phyloP scores from a whole-genome alignment of 2,113 vertebrate genomes.

The Pelobates fuscus region DNA sequence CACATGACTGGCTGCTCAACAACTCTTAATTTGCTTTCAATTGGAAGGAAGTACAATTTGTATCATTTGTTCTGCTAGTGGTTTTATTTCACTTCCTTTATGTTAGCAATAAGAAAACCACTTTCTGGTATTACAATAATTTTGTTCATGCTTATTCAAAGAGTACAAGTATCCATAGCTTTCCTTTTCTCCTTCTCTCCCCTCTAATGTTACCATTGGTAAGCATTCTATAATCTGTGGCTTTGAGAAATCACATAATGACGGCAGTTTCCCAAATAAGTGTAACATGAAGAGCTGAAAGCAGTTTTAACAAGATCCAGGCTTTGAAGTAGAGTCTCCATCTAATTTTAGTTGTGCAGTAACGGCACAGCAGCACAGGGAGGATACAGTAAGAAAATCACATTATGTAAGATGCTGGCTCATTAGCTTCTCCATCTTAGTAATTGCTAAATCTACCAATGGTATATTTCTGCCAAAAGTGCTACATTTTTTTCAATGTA shows the following conservation, averaged over 20 bases:
- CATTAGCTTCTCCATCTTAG: too few relatives aligned
- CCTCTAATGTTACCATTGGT: slow-evolving; percentile 28
- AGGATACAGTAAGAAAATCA: too few relatives aligned
- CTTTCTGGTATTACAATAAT: slow-evolving; percentile 37
- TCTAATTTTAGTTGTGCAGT: background rate
- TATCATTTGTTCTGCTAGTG: slow-evolving; percentile 61
- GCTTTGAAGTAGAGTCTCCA: slow-evolving; percentile 4
- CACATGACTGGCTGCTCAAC: slow-evolving; percentile 67
- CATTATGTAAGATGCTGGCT: too few relatives aligned
- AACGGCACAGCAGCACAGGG: too few relatives aligned
- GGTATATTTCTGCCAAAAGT: too few relatives aligned
- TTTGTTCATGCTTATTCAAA: slow-evolving; percentile 33
- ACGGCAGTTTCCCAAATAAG: slow-evolving; percentile 17
- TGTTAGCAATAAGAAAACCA: slow-evolving; percentile 49
- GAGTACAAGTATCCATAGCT: slow-evolving; percentile 37
- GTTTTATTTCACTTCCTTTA: slow-evolving; percentile 70
- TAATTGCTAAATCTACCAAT: too few relatives aligned
- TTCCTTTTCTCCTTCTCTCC: slow-evolving; percentile 14
- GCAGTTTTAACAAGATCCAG: background rate
- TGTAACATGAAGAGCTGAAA: slow-evolving; percentile 14
- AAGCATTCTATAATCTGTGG: slow-evolving; percentile 33
- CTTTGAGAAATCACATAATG: slow-evolving; percentile 21
- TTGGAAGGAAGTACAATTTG: slow-evolving; percentile 59
- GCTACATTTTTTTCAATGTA: too few relatives aligned
- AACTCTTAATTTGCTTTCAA: slow-evolving; percentile 59